phyloP scores from a whole-genome alignment of 2,888 invertebrate genomes.

The Rapana venosa region DNA sequence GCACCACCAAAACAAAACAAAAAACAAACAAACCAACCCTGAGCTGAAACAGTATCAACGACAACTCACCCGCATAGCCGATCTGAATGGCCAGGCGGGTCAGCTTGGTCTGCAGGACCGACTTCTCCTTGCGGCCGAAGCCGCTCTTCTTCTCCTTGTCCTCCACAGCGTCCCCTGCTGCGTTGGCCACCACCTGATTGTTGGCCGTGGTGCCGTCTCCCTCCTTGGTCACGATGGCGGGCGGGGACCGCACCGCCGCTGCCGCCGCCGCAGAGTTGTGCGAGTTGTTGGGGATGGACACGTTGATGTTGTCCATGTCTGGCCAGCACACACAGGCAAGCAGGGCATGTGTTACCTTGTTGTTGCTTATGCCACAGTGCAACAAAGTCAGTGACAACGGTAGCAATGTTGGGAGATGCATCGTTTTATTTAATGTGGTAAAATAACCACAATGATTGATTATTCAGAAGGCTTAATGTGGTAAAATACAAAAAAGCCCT shows the following conservation, averaged over 20 bases:
- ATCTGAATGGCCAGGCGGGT: constrained; percentile 99
- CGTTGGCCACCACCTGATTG: constrained; percentile 53
- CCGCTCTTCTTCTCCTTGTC: constrained; percentile 56
- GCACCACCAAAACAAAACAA: too few species aligned
- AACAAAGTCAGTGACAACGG: too few species aligned
- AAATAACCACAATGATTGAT: too few species aligned
- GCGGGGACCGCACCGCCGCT: neutral
- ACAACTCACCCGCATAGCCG: constrained; percentile 91
- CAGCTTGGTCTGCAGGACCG: constrained; percentile 98
- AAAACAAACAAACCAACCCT: too few species aligned
- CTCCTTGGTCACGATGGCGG: neutral
- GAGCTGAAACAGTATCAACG: too few species aligned
- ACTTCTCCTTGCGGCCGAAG: constrained; percentile 89
- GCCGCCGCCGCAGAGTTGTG: constrained; percentile 52
- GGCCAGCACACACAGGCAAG: neutral
- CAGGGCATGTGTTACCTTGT: too few species aligned
- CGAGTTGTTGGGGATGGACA: constrained; percentile 58
- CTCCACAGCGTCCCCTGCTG: constrained; percentile 55
- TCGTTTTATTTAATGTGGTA: too few species aligned
- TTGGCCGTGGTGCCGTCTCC: constrained; percentile 38
- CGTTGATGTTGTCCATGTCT: constrained; percentile 41
- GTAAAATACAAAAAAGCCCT: too few species aligned
- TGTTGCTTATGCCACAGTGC: too few species aligned
- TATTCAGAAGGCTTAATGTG: too few species aligned
- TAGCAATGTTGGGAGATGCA: too few species aligned